Evolutionary conservation across 35 echinoderm and acorn worm species (phyloP).

Genomic region (Hemicentrotus pulcherrimus): DNA sequence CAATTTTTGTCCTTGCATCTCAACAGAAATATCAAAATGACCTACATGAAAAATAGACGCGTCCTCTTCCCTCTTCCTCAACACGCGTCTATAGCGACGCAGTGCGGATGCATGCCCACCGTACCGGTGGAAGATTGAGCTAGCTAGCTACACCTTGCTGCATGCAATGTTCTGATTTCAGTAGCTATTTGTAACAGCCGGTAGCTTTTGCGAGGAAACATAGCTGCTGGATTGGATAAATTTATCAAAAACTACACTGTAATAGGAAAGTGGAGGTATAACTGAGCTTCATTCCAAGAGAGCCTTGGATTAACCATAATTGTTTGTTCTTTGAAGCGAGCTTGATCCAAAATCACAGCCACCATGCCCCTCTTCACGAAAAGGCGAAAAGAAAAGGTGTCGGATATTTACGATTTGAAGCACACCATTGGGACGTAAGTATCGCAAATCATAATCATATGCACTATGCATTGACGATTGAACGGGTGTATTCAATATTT

Average conservation of each 20-base stretch:
- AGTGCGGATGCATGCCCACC: neutral
- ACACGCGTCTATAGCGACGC: conserved; percentile 15
- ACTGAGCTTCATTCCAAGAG: neutral
- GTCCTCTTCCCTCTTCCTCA: neutral
- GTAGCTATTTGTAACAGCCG: neutral
- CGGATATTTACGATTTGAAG: conserved; percentile 12
- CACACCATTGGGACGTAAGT: neutral
- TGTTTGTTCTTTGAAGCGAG: neutral
- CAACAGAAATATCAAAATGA: neutral
- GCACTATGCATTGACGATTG: neutral
- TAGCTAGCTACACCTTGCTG: neutral
- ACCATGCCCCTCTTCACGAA: neutral
- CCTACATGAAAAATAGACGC: neutral
- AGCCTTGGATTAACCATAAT: neutral
- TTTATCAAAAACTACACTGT: neutral
- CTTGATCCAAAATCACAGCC: neutral
- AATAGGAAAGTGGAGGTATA: neutral
- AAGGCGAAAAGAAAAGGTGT: conserved; percentile 5
- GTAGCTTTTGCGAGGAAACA: neutral
- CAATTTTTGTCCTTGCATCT: neutral
- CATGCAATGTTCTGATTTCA: neutral
- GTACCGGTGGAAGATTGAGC: neutral
- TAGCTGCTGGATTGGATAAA: neutral
- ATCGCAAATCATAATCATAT: neutral
- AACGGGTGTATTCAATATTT: neutral